Evolutionary conservation across 2,888 invertebrate genomes (phyloP), one percentile per base, ranked within the genome.

Genomic region (Harpalus rubripes): DNA sequence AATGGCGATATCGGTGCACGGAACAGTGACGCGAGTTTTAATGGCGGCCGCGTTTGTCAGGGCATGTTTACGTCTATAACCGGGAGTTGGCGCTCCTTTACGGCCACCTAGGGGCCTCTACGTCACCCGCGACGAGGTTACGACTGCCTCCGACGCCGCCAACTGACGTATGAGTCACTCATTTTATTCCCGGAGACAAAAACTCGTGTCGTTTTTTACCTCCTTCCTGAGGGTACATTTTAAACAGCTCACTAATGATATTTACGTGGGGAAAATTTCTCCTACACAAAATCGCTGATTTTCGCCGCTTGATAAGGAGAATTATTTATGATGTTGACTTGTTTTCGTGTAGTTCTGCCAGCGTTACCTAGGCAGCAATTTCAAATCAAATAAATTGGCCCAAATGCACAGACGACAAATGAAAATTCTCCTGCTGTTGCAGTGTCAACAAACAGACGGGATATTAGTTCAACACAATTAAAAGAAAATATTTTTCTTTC

Each of bases 21-120:
- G 10, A 32, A 44, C 22, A 44, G 16, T 52, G 72, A 22, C 52
- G 26, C 22, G 44, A 32, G 41, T 56, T 81, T 81, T 81, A 81
- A 81, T 81, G 80, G 61, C 32, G 63, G 41, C 18, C 63, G 12
- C 80, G 80, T 61, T 81, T 81, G 78, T 81, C 80, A 58, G 41
- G 61, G 41, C 63, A 81, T 81, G 80, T 81, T 81, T 81, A 81
- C 80, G 63, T 81, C 63, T 56, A 63, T 81, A 81, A 81, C 80
- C 80, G 63, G 39, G 80, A 44, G 41, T 78, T 22, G 79, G 41
- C 44, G 80, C 80, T 81, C 63, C 63, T 81, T 81, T 81, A 81
- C 80, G 16, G 80, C 63, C 80, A 81, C 63, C 80, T 81, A 41
- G 80, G 80, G 80, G 61, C 18, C 63, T 41, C 63, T 81, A 81